Base-by-base conservation (phyloP, 2,888 invertebrate genomes). In the Liodrosophila aerea region DNA sequence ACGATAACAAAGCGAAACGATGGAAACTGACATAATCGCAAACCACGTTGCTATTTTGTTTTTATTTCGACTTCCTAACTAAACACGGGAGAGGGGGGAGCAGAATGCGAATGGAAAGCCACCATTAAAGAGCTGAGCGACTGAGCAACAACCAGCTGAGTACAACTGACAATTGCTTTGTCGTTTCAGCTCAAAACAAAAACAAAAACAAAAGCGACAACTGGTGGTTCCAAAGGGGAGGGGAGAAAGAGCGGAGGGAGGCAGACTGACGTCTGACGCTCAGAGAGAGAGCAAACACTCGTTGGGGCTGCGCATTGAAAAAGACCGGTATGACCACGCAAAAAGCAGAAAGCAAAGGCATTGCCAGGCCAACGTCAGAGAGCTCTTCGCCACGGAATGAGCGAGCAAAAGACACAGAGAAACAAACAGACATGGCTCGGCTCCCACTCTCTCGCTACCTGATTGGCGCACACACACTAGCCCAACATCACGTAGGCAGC, bases 301-400 rank as follows among this genome's bases (percentile, higher is more conserved):
- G 54, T 50, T 30, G 34, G 50, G 37, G 53, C 51, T 61, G 64
- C 43, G 47, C 50, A 45, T 59, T 61, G 44, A 61, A 82, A 76
- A 82, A 87, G 73, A 87, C 86, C 87, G 86, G 87, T 86, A 85
- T 75, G 60, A 70, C 76, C 85, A 85, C 85, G 78, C 85, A 83
- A 78, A 72, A 63, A 49, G 60, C 58, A 64, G 41, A 43, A 18
- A 34, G 27, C 51, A 34, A n/a, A 53, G 46, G 34, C 31, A 53
- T 12, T 37, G 41, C 31, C 33, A 50, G 31, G 47, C 50, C 39
- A 58, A 27, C 13, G 16, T 1, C 16, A 66, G 47, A 54, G 50
- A 59, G 59, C 37, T 13, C n/a, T n/a, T n/a, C n/a, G n/a, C 44
- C 18, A 49, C 44, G 54, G 52, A 70, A 64, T 60, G 63, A 68